Base-by-base conservation (phyloP, 2,888 invertebrate genomes). In the Noctua janthe region DNA sequence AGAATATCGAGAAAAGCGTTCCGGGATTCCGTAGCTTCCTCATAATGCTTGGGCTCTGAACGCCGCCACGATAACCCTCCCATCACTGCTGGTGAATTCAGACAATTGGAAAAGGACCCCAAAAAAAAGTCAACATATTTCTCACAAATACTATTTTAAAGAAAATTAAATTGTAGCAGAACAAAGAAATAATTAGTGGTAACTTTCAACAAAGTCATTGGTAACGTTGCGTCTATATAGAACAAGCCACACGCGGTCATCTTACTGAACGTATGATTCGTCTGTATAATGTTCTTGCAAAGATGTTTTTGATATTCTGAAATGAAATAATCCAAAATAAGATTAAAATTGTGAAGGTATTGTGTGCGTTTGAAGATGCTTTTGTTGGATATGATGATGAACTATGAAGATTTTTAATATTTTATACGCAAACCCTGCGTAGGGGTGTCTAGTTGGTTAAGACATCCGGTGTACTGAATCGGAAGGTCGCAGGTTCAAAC, bases 291-390 rank as follows among this genome's bases (percentile, higher is more conserved):
- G 13, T 11, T 64, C 54, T 64, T 64, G 35, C 62, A 73, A n/a
- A 81, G 64, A 17, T 79, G 47, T 49, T 39, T 47, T 47, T 70
- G 59, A 29, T 54, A 49, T 47, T 79, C 80, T 81, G 80, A 20
- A 70, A 78, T 35, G 43, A 73, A 51, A 43, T 7, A 17, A 0
- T 8, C 1, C 6, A 35, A 51, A 43, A 29, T 17, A 56, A 56
- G 23, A 54, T n/a, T 17, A 17, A 49, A 70, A 20, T 29, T 70
- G 5, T n/a, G 23, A 10, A 47, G 69, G n/a, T 54, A 54, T 54
- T 54, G 5, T 23, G 20, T 54, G 54, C 54, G 6, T 54, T 7
- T 54, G 7, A 20, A 17, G 20, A 54, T 54, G 1, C 20, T 54
- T 54, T 7, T 54, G 17, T 51, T 17, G 17, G 6, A 51, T 17